Percentiles rank a stretch among this genome's conserved stretches.
phyloP scores from a whole-genome alignment of 2,888 invertebrate genomes.

The Agrochola macilenta region DNA sequence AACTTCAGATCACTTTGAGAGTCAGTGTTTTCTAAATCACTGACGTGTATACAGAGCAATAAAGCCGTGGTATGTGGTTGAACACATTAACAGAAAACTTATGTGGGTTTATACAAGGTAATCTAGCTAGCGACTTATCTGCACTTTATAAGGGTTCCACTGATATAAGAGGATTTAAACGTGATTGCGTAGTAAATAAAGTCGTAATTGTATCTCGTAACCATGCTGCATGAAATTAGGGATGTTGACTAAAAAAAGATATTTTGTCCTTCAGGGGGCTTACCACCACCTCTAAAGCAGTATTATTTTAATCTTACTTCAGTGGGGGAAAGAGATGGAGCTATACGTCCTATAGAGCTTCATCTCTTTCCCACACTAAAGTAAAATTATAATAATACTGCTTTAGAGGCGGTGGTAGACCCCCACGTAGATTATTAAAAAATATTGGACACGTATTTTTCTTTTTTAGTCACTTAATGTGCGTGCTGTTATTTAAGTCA shows the following conservation, averaged over 20 bases:
- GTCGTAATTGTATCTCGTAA: background rate
- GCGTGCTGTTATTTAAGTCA: background rate
- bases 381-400: too few relatives aligned
- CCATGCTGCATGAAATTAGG: background rate
- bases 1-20: background rate
- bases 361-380: too few relatives aligned
- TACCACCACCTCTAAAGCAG: too few relatives aligned
- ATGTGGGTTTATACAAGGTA: constrained; percentile 45
- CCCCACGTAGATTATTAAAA: too few relatives aligned
- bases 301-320: too few relatives aligned
- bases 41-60: background rate
- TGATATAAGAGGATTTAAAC: constrained; percentile 12
- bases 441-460: too few relatives aligned
- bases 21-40: background rate
- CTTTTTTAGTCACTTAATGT: too few relatives aligned
- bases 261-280: too few relatives aligned
- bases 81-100: constrained; percentile 35
- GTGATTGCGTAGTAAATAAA: constrained; percentile 9
- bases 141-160: constrained; percentile 43
- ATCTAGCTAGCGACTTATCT: constrained; percentile 46
- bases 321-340: too few relatives aligned
- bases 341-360: too few relatives aligned
- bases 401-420: too few relatives aligned
- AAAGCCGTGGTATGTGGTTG: background rate
- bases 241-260: background rate